Conservation (phyloP, 2,888 invertebrate genomes). For the Andrena camellia region DNA sequence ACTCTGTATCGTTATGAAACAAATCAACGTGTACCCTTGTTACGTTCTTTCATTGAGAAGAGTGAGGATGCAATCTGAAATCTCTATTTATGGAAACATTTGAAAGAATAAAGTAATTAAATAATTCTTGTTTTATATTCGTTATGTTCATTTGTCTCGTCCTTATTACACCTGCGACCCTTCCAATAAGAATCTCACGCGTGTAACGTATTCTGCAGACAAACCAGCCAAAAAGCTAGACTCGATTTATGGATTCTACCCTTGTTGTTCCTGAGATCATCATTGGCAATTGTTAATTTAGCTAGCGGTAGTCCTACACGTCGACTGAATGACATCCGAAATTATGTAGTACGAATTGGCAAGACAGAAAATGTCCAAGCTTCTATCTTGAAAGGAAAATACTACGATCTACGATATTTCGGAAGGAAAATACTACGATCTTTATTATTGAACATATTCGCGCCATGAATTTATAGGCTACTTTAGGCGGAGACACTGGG, state of each 20-base stretch:
- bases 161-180: not conserved
- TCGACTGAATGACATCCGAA: slow-evolving; percentile 6
- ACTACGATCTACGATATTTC: not conserved
- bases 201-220: not conserved
- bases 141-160: not conserved
- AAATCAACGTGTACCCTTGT: no score
- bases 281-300: slow-evolving; percentile 27
- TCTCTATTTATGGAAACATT: no score
- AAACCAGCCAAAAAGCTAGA: not conserved
- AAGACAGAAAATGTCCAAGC: no score
- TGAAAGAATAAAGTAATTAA: not conserved
- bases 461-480: no score
- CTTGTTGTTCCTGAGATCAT: slow-evolving; percentile 1
- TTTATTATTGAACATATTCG: no score
- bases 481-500: no score
- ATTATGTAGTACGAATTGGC: not conserved
- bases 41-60: no score
- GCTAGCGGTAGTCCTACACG: not conserved
- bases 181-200: not conserved
- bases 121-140: not conserved
- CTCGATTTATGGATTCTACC: not conserved
- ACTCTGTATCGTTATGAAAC: no score
- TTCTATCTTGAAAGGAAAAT: slow-evolving; percentile 9
- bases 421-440: slow-evolving; percentile 7
- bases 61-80: no score